phyloP scores from a whole-genome alignment of 2,797 vertebrate species.

The Bradypodion ventrale region DNA sequence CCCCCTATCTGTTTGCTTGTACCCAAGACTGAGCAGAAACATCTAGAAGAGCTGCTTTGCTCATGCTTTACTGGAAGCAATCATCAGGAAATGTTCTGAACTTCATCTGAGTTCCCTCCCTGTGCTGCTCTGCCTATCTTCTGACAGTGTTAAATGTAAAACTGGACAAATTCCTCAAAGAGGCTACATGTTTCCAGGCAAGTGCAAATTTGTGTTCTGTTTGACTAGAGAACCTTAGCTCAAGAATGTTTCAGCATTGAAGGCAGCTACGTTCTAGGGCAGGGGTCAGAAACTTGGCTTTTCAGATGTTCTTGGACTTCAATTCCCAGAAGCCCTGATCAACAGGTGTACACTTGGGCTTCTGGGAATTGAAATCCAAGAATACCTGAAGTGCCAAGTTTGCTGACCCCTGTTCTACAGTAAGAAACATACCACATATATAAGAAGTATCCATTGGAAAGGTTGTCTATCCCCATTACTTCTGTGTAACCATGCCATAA shows the following conservation, averaged over 20 bases:
- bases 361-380: too few relatives aligned
- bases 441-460: neutral
- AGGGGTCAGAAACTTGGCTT: too few relatives aligned
- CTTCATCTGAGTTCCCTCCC: neutral
- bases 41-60: neutral
- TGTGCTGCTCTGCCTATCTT: neutral
- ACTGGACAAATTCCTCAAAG: neutral
- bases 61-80: neutral
- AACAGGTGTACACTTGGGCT: too few relatives aligned
- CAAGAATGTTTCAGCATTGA: neutral
- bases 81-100: neutral
- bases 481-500: neutral
- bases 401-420: too few relatives aligned
- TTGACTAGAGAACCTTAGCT: slow-evolving; percentile 7
- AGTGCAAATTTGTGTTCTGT: slow-evolving; percentile 31
- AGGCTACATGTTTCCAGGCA: neutral
- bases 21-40: neutral
- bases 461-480: neutral
- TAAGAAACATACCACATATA: neutral
- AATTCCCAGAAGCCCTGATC: too few relatives aligned
- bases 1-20: neutral
- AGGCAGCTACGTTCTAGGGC: neutral
- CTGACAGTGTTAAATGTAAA: slow-evolving; percentile 4
- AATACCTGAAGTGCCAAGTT: too few relatives aligned
- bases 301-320: too few relatives aligned